Evolutionary conservation across 2,888 invertebrate species (phyloP).

Genomic region (Carcina quercana): DNA sequence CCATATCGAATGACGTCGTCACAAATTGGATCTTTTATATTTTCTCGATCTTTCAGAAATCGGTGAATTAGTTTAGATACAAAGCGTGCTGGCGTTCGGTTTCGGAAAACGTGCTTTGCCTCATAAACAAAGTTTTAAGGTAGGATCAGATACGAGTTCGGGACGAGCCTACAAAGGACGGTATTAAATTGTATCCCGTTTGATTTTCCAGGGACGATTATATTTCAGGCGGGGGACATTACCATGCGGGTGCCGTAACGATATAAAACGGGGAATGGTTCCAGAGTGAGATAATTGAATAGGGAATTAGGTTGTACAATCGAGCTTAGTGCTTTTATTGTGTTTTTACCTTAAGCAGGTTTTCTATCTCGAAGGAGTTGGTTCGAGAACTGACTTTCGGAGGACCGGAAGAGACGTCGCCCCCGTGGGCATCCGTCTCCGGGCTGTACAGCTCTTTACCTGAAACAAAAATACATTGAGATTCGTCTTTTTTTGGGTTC

Average conservation of each 20-base stretch:
- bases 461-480: slow-evolving; percentile 28
- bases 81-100: slow-evolving; percentile 20
- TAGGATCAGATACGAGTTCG: slow-evolving; percentile 25
- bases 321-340: slow-evolving; percentile 22
- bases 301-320: slow-evolving; percentile 33
- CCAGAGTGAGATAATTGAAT: slow-evolving; percentile 42
- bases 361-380: slow-evolving; percentile 96
- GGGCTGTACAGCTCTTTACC: slow-evolving; percentile 86
- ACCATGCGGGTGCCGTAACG: slow-evolving; percentile 41
- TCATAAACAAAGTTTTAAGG: slow-evolving; percentile 18
- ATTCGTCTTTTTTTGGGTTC: too few relatives aligned
- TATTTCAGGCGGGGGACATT: slow-evolving; percentile 45
- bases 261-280: slow-evolving; percentile 40
- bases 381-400: slow-evolving; percentile 85
- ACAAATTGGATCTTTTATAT: too few relatives aligned
- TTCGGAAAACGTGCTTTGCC: slow-evolving; percentile 20
- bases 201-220: slow-evolving; percentile 38
- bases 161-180: slow-evolving; percentile 27
- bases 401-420: slow-evolving; percentile 45
- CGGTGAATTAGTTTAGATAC: slow-evolving; percentile 19
- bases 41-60: too few relatives aligned
- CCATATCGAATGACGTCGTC: too few relatives aligned
- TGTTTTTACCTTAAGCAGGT: slow-evolving; percentile 83
- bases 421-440: slow-evolving; percentile 63
- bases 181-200: slow-evolving; percentile 23